These are phyloP conservation scores for Zoroaster sp. DNA, from an alignment of 53 echinoderm and acorn worm genomes.

Conservation along the genomic window DNA sequence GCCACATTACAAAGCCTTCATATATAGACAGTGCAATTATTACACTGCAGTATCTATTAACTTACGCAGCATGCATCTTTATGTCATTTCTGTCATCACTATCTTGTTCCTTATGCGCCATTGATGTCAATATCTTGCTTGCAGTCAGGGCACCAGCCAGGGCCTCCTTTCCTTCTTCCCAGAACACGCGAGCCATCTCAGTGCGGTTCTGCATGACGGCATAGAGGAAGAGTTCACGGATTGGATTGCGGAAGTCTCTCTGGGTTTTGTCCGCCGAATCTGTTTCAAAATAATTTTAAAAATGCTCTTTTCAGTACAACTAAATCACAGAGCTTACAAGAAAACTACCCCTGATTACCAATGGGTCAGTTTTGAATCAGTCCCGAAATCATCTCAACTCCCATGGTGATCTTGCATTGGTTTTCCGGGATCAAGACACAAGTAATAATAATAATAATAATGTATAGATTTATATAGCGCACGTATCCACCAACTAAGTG, in stretches of 20 bases:
- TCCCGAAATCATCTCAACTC: neutral
- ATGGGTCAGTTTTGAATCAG: neutral
- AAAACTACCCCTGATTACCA: too few relatives aligned
- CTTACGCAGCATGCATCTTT: conserved; percentile 78
- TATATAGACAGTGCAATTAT: too few relatives aligned
- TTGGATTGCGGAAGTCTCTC: conserved; percentile 63
- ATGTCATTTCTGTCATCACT: conserved; percentile 65
- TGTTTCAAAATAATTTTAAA: too few relatives aligned
- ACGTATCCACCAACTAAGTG: too few relatives aligned
- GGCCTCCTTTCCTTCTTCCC: conserved; percentile 92
- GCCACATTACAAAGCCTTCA: too few relatives aligned
- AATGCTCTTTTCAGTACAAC: too few relatives aligned
- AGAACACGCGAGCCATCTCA: conserved; percentile 89
- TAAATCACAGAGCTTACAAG: too few relatives aligned
- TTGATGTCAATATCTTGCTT: conserved; percentile 84
- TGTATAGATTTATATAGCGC: too few relatives aligned
- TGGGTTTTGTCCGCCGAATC: neutral
- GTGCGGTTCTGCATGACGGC: conserved; percentile 74
- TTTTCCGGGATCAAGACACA: too few relatives aligned
- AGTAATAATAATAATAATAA: too few relatives aligned
- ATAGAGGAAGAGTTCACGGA: conserved; percentile 87
- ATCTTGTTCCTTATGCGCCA: conserved; percentile 84
- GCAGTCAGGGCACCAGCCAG: conserved; percentile 86
- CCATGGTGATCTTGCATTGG: too few relatives aligned
- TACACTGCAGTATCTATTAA: too few relatives aligned